A percentile compares a stretch with the other conserved stretches of the same genome.
Evolutionary conservation across 1,140 invertebrate species (phyloP).

Genomic region (Lepidurus arcticus): DNA sequence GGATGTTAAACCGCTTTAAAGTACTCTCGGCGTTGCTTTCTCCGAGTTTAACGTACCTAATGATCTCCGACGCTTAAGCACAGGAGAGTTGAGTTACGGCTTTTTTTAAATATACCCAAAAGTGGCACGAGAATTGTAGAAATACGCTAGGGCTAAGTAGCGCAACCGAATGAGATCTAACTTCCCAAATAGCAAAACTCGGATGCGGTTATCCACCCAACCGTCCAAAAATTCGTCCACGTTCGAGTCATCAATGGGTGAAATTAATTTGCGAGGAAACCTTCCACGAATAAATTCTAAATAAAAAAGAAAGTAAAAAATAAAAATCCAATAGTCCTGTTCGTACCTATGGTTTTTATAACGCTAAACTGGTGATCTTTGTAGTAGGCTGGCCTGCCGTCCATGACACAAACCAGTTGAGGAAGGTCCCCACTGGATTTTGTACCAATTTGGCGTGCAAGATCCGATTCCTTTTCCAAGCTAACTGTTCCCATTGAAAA

Average conservation of each 20-base stretch:
- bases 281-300: constrained; percentile 76
- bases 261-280: constrained; percentile 72
- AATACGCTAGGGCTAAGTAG: constrained; percentile 82
- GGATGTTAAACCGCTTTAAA: constrained; percentile 62
- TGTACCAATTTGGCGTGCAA: constrained; percentile 70
- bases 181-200: constrained; percentile 80
- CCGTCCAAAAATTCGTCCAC: constrained; percentile 72
- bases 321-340: neutral
- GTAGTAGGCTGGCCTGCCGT: constrained; percentile 72
- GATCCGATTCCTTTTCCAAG: constrained; percentile 65
- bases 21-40: constrained; percentile 55
- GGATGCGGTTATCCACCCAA: constrained; percentile 85
- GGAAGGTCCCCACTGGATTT: constrained; percentile 59
- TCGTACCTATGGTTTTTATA: constrained; percentile 66
- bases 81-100: neutral
- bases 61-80: neutral
- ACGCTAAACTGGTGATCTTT: constrained; percentile 68
- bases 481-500: constrained; percentile 64
- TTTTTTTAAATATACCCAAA: constrained; percentile 66
- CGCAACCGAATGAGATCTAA: constrained; percentile 66
- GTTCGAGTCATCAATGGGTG: constrained; percentile 63
- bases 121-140: constrained; percentile 73
- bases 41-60: constrained; percentile 60
- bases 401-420: constrained; percentile 70
- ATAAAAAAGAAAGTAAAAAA: constrained; percentile 37